Evolutionary conservation across 2,888 invertebrate species (phyloP), one percentile per base, ranked within the genome.

Genomic region (Drosophila prolongata): DNA sequence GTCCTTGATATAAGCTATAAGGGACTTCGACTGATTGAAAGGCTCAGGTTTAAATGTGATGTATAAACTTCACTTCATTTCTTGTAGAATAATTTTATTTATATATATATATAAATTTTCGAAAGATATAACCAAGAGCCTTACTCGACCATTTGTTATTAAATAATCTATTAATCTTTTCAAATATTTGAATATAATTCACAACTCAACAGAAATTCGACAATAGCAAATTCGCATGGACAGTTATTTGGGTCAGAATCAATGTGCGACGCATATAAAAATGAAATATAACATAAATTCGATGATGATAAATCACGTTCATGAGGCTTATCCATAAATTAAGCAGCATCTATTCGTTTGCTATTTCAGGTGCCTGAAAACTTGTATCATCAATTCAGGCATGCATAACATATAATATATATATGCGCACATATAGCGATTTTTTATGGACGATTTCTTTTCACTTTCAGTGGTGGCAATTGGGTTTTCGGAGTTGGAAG

Each of bases 401-500:
- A 65, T 40, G 47, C 43, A 62, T 16, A 49, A 16, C 16, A n/a
- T n/a, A n/a, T 16, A 4, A 24, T 49, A 49, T 43, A 47, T 24
- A 46, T 50, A 16, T 19, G 43, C 27, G 35, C 35, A 35, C 42
- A 49, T 47, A 13, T 10, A 43, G 64, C 37, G 14, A 19, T 62
- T 52, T 64, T 71, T 62, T 64, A 71, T 70, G 64, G 47, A 43
- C 64, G 64, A 55, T 62, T 70, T 64, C 71, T 70, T 71, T 71
- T 70, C 65, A 66, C 65, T 66, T 70, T 71, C 47, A 70, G 71
- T 64, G 70, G 70, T 64, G 71, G 71, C 70, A 66, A 66, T 65
- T 55, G 65, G 66, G 27, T 40, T 47, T 54, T 65, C 47, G 66
- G 65, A 53, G 24, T 49, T 49, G 59, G 42, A 69, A 67, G 67